Percentiles rank a stretch among this genome's conserved stretches.
Evolutionary conservation across 2,113 vertebrate genomes (phyloP).

Genomic region (Cnemophilus loriae): DNA sequence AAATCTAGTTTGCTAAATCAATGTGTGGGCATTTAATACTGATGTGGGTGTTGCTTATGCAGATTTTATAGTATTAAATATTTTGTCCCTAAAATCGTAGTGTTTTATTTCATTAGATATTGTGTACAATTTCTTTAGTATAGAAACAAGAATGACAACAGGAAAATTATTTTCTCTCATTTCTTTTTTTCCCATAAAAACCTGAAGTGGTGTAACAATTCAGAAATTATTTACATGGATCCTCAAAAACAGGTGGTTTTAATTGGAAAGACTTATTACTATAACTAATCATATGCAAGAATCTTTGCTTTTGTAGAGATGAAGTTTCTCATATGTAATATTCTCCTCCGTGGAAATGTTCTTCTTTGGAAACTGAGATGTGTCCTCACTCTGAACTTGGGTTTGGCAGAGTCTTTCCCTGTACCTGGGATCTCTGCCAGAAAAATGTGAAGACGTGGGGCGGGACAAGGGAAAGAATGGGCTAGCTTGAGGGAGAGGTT

Average conservation of each 20-base stretch:
- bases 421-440: conserved; percentile 2
- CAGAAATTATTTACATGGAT: not conserved
- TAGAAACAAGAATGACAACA: not conserved
- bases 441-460: not conserved
- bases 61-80: not conserved
- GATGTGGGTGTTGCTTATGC: not conserved
- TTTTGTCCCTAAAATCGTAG: not conserved
- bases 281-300: not conserved
- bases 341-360: not conserved
- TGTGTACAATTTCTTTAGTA: not conserved
- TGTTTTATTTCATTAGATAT: not conserved
- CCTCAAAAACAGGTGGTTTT: not conserved
- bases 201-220: not conserved
- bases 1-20: not conserved
- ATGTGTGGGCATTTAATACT: not conserved
- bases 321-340: not conserved
- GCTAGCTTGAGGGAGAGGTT: not conserved
- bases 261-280: not conserved
- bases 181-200: not conserved
- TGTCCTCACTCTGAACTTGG: not conserved
- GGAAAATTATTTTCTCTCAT: accelerated
- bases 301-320: not conserved
- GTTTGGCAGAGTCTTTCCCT: conserved; percentile 6
- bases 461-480: not conserved
- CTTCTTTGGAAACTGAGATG: not conserved